A percentile compares a stretch with the other conserved stretches of the same genome.
Conservation (phyloP, 2,797 vertebrate genomes). For the Iguana delicatissima region DNA sequence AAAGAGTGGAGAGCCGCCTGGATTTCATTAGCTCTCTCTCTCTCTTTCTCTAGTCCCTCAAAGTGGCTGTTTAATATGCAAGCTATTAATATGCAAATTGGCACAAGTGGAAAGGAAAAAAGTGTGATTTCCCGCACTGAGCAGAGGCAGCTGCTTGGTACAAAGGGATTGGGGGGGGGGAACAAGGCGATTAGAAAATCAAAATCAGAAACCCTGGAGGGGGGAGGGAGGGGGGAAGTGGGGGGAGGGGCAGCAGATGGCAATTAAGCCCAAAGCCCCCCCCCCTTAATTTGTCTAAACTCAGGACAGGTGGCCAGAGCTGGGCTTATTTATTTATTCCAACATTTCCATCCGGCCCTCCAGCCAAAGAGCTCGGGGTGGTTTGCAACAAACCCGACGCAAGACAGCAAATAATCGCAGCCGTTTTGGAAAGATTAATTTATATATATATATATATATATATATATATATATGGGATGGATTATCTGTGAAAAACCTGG, state of each 20-base stretch:
- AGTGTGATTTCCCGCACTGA: slow-evolving; percentile 79
- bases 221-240: background rate
- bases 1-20: slow-evolving; percentile 84
- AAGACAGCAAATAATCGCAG: too few species aligned
- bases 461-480: too few species aligned
- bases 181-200: slow-evolving; percentile 49
- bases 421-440: too few species aligned
- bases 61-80: slow-evolving; percentile 98
- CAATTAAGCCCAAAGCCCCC: background rate
- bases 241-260: too few species aligned
- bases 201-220: background rate
- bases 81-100: slow-evolving; percentile 98
- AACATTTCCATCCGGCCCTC: too few species aligned
- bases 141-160: slow-evolving; percentile 85
- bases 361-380: too few species aligned
- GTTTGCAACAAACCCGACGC: too few species aligned
- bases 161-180: slow-evolving; percentile 43
- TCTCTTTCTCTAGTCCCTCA: slow-evolving; percentile 87
- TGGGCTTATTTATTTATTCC: too few species aligned
- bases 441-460: too few species aligned
- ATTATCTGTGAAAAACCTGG: too few species aligned
- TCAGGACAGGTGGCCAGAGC: too few species aligned
- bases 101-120: slow-evolving; percentile 84
- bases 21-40: slow-evolving; percentile 94
- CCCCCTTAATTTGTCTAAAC: background rate